phyloP scores from a whole-genome alignment of 2,888 invertebrate genomes.

The Adela reaumurella region DNA sequence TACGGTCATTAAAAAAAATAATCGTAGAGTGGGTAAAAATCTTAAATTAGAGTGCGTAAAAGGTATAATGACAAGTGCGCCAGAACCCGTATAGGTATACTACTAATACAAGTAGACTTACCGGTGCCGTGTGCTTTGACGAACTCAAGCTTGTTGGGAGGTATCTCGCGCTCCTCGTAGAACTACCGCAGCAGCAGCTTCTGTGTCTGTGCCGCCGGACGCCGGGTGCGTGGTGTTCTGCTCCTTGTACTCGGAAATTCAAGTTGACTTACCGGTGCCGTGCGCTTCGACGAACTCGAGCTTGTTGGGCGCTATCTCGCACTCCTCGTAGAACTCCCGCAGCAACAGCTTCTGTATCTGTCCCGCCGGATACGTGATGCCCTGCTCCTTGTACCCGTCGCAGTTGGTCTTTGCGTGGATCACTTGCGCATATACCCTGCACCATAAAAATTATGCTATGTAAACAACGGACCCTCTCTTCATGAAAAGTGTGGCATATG shows the following conservation, averaged over 20 bases:
- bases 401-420: slow-evolving; percentile 78
- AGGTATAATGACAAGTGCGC: too few species aligned
- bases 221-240: slow-evolving; percentile 67
- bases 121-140: slow-evolving; percentile 88
- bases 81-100: too few species aligned
- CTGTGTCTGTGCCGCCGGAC: slow-evolving; percentile 64
- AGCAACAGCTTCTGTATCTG: slow-evolving; percentile 60
- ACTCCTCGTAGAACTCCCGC: slow-evolving; percentile 64
- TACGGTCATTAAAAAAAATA: too few species aligned
- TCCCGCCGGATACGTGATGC: slow-evolving; percentile 66
- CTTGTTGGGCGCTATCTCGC: slow-evolving; percentile 63
- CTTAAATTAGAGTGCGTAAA: too few species aligned
- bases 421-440: slow-evolving; percentile 63
- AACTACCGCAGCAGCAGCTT: slow-evolving; percentile 60
- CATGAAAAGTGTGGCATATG: too few species aligned
- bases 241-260: slow-evolving; percentile 65
- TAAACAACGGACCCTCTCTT: too few species aligned
- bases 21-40: too few species aligned
- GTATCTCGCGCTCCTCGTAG: slow-evolving; percentile 66
- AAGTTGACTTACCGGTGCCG: slow-evolving; percentile 66
- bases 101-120: too few species aligned
- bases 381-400: slow-evolving; percentile 72
- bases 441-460: too few species aligned
- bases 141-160: slow-evolving; percentile 67
- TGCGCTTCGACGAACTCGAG: slow-evolving; percentile 86